These are phyloP conservation scores for Agrotis exclamationis DNA, from an alignment of 2,888 invertebrate genomes.

Conservation along the genomic window DNA sequence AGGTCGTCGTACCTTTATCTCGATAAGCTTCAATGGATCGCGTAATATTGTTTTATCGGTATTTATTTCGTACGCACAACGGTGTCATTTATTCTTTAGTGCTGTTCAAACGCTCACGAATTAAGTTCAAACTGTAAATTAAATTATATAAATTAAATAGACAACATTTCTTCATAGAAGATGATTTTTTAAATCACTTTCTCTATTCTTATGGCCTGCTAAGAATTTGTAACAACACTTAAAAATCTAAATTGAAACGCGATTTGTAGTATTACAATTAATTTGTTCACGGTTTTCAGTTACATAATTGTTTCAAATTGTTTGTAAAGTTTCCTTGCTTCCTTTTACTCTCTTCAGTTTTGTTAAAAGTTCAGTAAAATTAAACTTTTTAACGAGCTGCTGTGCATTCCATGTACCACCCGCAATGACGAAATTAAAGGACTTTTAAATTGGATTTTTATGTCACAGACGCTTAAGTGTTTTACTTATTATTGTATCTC, in stretches of 20 bases:
- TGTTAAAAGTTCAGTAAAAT: conserved; percentile 4
- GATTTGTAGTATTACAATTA: too few species aligned
- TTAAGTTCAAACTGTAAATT: too few species aligned
- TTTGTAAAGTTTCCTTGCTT: neutral
- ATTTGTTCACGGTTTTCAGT: too few species aligned
- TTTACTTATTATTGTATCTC: too few species aligned
- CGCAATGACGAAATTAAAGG: neutral
- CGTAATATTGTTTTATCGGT: conserved; percentile 20
- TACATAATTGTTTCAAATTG: too few species aligned
- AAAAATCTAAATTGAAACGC: too few species aligned
- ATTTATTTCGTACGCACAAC: conserved; percentile 7
- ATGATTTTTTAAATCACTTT: too few species aligned
- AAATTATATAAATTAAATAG: too few species aligned
- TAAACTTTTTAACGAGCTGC: conserved; percentile 2
- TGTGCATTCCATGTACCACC: neutral
- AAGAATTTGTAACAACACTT: too few species aligned
- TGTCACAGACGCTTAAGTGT: neutral
- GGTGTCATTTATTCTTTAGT: neutral
- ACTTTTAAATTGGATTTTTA: neutral
- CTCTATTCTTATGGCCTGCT: too few species aligned
- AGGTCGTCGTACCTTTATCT: conserved; percentile 26
- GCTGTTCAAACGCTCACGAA: too few species aligned
- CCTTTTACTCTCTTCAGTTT: neutral
- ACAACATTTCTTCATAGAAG: too few species aligned
- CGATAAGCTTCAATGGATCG: conserved; percentile 25